These are phyloP conservation scores for Ochlodes sylvanus DNA, from an alignment of 2,888 invertebrate genomes.

Conservation along the genomic window DNA sequence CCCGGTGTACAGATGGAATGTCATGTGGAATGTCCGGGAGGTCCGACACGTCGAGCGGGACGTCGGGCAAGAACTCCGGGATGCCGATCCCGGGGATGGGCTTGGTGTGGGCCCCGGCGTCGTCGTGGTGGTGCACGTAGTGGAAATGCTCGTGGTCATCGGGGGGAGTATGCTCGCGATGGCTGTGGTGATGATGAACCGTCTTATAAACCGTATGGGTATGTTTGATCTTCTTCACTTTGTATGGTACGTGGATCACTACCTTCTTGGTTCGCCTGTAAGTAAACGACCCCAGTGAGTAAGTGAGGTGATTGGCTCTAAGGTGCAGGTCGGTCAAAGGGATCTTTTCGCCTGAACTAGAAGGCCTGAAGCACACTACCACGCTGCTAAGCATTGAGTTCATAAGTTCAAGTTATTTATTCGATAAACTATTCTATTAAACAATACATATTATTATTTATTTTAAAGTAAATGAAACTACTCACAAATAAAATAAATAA, in stretches of 20 bases:
- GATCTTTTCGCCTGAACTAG: too few species aligned
- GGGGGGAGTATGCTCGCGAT: conserved; percentile 63
- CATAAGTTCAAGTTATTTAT: too few species aligned
- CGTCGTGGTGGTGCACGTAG: conserved; percentile 73
- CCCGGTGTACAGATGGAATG: conserved; percentile 53
- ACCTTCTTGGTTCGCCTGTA: conserved; percentile 86
- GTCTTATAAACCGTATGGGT: conserved; percentile 90
- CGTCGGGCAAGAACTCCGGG: conserved; percentile 76
- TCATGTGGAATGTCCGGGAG: conserved; percentile 60
- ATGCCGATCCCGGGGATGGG: conserved; percentile 68
- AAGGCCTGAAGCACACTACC: too few species aligned
- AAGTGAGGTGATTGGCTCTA: too few species aligned
- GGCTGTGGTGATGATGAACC: conserved; percentile 83
- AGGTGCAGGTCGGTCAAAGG: too few species aligned
- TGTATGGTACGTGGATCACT: conserved; percentile 88
- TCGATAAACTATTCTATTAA: too few species aligned
- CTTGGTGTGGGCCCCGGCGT: conserved; percentile 64
- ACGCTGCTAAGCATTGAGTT: too few species aligned
- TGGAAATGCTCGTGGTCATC: conserved; percentile 82
- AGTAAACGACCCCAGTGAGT: conserved; percentile 7
- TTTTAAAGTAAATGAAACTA: too few species aligned
- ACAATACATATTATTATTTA: too few species aligned
- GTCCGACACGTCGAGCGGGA: conserved; percentile 59
- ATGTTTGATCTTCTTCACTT: conserved; percentile 88
- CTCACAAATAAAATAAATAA: too few species aligned